Percentiles rank a stretch among this genome's conserved stretches.
Evolutionary conservation across 2,888 invertebrate species (phyloP).

Genomic region (Dynastes tityus): DNA sequence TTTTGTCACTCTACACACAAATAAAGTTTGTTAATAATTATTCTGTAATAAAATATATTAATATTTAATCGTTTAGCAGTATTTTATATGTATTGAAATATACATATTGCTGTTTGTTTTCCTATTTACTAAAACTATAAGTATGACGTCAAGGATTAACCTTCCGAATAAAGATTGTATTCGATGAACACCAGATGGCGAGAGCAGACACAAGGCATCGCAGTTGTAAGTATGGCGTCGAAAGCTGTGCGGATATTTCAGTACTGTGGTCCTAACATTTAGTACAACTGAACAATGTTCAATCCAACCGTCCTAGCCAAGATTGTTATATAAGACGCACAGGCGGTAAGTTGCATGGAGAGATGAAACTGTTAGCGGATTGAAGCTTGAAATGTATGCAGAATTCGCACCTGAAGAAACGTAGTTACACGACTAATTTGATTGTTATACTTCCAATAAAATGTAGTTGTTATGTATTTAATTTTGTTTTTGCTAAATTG

Average conservation of each 20-base stretch:
- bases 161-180: constrained; percentile 9
- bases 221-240: constrained; percentile 46
- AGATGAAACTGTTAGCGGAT: background rate
- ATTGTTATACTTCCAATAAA: background rate
- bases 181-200: constrained; percentile 36
- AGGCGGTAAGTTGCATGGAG: constrained; percentile 46
- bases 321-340: constrained; percentile 25
- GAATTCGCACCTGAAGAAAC: constrained; percentile 21
- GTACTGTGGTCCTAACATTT: constrained; percentile 27
- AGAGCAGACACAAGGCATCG: constrained; percentile 4
- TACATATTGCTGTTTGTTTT: too few relatives aligned
- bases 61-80: too few relatives aligned
- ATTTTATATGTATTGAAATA: too few relatives aligned
- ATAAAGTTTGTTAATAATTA: too few relatives aligned
- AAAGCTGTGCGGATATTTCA: constrained; percentile 36
- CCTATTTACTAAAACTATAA: too few relatives aligned
- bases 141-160: constrained; percentile 12
- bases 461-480: background rate
- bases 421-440: constrained; percentile 10
- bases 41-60: too few relatives aligned
- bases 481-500: background rate
- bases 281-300: constrained; percentile 38
- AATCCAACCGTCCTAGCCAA: constrained; percentile 3
- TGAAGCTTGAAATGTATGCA: constrained; percentile 26
- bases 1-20: too few relatives aligned